Percentiles rank a stretch among this genome's conserved stretches.
These are phyloP conservation scores for Melanotaenia trifasciata DNA, from an alignment of 2,797 vertebrate genomes.

Conservation along the genomic window DNA sequence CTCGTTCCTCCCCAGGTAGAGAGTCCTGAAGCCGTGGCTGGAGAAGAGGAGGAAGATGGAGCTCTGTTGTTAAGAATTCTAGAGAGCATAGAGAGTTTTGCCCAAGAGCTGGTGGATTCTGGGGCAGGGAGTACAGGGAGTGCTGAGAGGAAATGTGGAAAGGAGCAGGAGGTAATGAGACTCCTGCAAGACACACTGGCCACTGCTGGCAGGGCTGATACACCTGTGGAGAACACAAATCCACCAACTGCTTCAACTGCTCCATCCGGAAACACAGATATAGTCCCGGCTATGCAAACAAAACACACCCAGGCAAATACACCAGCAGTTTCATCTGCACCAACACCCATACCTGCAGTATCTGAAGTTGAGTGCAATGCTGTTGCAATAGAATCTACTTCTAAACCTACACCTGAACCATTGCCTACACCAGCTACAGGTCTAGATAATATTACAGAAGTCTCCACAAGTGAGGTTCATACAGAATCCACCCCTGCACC, in stretches of 20 bases:
- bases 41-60: slow-evolving; percentile 94
- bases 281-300: slow-evolving; percentile 46
- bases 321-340: slow-evolving; percentile 17
- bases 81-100: slow-evolving; percentile 98
- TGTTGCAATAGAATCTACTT: slow-evolving; percentile 25
- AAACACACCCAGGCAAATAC: slow-evolving; percentile 49
- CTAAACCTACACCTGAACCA: slow-evolving; percentile 27
- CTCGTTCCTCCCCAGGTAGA: slow-evolving; percentile 51
- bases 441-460: slow-evolving; percentile 35
- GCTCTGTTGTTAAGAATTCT: slow-evolving; percentile 92
- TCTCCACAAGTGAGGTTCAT: slow-evolving; percentile 13
- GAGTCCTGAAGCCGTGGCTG: slow-evolving; percentile 39
- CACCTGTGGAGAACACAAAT: slow-evolving; percentile 48
- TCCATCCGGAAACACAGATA: slow-evolving; percentile 10
- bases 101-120: slow-evolving; percentile 96
- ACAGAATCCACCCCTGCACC: slow-evolving; percentile 15
- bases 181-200: slow-evolving; percentile 95
- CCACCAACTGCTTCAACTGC: slow-evolving; percentile 11
- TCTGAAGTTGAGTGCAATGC: slow-evolving; percentile 29
- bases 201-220: slow-evolving; percentile 77
- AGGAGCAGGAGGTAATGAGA: slow-evolving; percentile 96
- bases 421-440: slow-evolving; percentile 29
- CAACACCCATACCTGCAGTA: neutral
- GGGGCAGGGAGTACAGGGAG: slow-evolving; percentile 88
- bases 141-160: slow-evolving; percentile 83